Percentiles rank a stretch among this genome's conserved stretches.
Evolutionary conservation across 1,140 invertebrate genomes (phyloP).

Genomic region (Calephelis virginiensis): DNA sequence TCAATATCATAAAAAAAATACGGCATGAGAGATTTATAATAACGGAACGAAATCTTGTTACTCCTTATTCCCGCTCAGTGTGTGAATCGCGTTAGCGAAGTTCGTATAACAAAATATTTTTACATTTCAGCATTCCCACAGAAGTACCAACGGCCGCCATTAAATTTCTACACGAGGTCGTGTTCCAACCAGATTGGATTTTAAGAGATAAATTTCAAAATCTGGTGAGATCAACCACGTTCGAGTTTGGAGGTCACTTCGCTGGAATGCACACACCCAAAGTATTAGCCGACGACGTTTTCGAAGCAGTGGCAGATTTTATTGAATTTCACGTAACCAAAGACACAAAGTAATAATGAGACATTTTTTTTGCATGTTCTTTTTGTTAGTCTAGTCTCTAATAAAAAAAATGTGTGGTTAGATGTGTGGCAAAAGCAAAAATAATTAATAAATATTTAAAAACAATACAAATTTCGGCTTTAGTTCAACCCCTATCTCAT

Average conservation of each 20-base stretch:
- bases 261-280: slow-evolving; percentile 89
- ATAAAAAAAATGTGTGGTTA: too few relatives aligned
- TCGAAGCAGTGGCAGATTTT: slow-evolving; percentile 42
- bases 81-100: too few relatives aligned
- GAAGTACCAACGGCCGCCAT: slow-evolving; percentile 83
- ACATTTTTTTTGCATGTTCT: slow-evolving; percentile 19
- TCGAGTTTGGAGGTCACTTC: slow-evolving; percentile 89
- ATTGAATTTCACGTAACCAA: slow-evolving; percentile 39
- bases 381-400: not conserved
- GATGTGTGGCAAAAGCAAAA: too few relatives aligned
- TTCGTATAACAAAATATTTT: not conserved
- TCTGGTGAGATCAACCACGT: slow-evolving; percentile 81
- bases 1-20: too few relatives aligned
- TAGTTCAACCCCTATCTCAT: too few relatives aligned
- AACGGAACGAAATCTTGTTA: too few relatives aligned
- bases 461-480: too few relatives aligned
- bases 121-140: slow-evolving; percentile 80
- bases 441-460: too few relatives aligned
- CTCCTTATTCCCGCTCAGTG: too few relatives aligned
- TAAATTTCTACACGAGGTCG: slow-evolving; percentile 82
- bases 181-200: slow-evolving; percentile 79
- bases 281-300: slow-evolving; percentile 82
- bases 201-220: slow-evolving; percentile 81
- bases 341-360: not conserved
- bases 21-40: too few relatives aligned